phyloP scores from a whole-genome alignment of 64 coral and sea anemone species.

The Anthopleura sola region DNA sequence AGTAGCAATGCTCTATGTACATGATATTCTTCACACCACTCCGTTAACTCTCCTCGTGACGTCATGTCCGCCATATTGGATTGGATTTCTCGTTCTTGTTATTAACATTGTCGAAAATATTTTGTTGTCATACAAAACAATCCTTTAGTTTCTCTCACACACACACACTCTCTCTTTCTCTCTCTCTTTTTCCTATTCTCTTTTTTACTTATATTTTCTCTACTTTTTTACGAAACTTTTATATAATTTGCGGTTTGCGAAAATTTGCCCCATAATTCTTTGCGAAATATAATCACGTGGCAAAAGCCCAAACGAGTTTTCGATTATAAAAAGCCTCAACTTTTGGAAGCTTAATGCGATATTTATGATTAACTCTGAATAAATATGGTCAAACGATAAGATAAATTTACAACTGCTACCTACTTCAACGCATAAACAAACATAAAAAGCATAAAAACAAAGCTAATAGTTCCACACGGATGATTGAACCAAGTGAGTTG shows the following conservation, averaged over 20 bases:
- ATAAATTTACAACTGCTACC: background rate
- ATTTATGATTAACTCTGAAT: background rate
- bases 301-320: background rate
- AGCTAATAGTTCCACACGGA: background rate
- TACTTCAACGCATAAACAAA: background rate
- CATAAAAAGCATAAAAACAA: slow-evolving; percentile 5
- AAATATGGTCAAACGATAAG: background rate
- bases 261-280: background rate
- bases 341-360: background rate
- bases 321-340: background rate
- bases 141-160: too few relatives aligned
- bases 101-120: too few relatives aligned
- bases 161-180: background rate
- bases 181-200: background rate
- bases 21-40: background rate
- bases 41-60: too few relatives aligned
- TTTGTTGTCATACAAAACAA: too few relatives aligned
- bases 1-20: background rate
- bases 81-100: background rate
- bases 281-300: background rate
- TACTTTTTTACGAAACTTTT: background rate
- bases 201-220: background rate
- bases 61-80: background rate
- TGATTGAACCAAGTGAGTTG: background rate
- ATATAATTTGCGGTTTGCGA: background rate